A percentile compares a stretch with the other conserved stretches of the same genome.
These are phyloP conservation scores for Zele albiditarsus DNA, from an alignment of 2,888 invertebrate genomes.

Conservation along the genomic window DNA sequence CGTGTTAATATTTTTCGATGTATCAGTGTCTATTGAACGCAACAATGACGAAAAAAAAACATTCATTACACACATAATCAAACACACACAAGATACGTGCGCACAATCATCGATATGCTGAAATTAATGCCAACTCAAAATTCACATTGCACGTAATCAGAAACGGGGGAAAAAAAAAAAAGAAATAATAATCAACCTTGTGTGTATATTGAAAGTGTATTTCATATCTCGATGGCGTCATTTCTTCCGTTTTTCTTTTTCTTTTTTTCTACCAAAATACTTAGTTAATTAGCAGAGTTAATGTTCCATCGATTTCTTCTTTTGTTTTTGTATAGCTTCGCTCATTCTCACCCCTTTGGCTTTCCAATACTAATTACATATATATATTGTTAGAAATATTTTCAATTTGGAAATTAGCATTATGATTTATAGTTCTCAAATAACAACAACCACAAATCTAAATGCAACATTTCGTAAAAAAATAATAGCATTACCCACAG, in stretches of 20 bases:
- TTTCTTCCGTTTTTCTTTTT: constrained; percentile 12
- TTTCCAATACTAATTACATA: background rate
- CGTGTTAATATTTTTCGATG: constrained; percentile 64
- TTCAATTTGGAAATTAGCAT: background rate
- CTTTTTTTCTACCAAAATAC: background rate
- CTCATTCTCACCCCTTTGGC: background rate
- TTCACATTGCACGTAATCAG: background rate
- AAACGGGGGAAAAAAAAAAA: background rate
- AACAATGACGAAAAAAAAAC: constrained; percentile 34
- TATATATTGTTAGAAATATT: background rate
- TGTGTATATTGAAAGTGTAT: background rate
- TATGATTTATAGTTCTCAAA: background rate
- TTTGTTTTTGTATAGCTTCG: background rate
- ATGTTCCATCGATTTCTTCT: constrained; percentile 10
- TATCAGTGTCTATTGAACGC: constrained; percentile 58
- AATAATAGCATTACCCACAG: background rate
- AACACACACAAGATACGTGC: constrained; percentile 20
- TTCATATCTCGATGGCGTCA: constrained; percentile 35
- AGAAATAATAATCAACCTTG: constrained; percentile 9
- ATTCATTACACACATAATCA: constrained; percentile 18
- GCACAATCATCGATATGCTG: background rate
- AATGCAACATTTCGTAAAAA: background rate
- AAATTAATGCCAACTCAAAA: constrained; percentile 3
- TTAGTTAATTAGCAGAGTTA: constrained; percentile 19
- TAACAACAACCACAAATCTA: background rate